Percentiles rank a stretch among this genome's conserved stretches.
Evolutionary conservation across 2,113 vertebrate species (phyloP).

Genomic region (Paraplagusia blochii): DNA sequence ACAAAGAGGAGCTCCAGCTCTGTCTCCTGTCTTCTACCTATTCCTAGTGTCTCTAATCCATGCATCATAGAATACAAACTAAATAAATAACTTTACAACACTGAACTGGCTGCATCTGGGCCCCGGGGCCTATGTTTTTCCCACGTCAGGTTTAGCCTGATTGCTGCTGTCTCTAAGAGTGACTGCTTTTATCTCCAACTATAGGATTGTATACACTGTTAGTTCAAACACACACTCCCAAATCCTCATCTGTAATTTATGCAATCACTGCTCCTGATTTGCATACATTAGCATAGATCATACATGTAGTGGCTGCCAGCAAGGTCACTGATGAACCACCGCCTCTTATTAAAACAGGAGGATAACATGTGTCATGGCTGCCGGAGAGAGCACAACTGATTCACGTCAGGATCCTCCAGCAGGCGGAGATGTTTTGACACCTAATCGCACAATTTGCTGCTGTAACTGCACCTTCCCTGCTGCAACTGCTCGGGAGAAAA

Average conservation of each 20-base stretch:
- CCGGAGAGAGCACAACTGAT: conserved; percentile 1
- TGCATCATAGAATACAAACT: too few species aligned
- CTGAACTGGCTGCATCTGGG: too few species aligned
- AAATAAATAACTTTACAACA: too few species aligned
- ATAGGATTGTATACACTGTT: conserved; percentile 40
- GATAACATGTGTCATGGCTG: conserved; percentile 24
- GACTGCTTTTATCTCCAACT: conserved; percentile 46
- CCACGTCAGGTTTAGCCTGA: conserved; percentile 46
- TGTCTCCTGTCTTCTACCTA: too few species aligned
- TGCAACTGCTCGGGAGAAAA: conserved; percentile 27
- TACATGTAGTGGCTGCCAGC: conserved; percentile 45
- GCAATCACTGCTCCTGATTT: conserved; percentile 52
- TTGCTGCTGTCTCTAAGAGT: conserved; percentile 44
- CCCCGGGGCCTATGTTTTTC: too few species aligned
- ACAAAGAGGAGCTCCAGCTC: too few species aligned
- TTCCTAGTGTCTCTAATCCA: too few species aligned
- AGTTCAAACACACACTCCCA: conserved; percentile 12
- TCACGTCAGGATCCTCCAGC: conserved; percentile 18
- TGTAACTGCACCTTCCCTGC: conserved; percentile 7
- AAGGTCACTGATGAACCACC: conserved; percentile 54
- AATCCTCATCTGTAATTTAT: conserved; percentile 57
- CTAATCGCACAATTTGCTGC: neutral
- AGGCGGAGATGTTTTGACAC: neutral
- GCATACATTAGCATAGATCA: conserved; percentile 63
- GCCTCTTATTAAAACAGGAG: conserved; percentile 6